Percentiles rank a stretch among this genome's conserved stretches.
These are phyloP conservation scores for Sitophilus oryzae DNA, from an alignment of 1,140 invertebrate species.

Conservation along the genomic window DNA sequence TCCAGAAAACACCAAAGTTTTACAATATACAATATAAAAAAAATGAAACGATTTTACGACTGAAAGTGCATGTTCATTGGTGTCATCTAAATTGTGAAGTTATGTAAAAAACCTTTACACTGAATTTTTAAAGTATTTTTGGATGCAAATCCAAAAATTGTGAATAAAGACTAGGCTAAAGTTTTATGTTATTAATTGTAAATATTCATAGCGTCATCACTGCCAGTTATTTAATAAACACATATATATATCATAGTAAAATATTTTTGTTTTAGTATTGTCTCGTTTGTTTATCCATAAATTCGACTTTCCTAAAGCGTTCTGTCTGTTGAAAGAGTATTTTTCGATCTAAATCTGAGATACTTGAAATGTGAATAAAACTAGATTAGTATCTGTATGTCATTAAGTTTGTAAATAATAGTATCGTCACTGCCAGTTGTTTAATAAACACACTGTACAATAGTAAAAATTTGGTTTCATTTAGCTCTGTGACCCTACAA, in stretches of 20 bases:
- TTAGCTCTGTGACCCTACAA: no score
- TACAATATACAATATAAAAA: neutral
- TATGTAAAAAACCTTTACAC: slow-evolving; percentile 2
- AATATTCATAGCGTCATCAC: slow-evolving; percentile 31
- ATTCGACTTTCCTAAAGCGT: no score
- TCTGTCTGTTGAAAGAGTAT: no score
- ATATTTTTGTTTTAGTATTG: no score
- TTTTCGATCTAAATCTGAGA: no score
- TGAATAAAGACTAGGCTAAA: slow-evolving; percentile 34
- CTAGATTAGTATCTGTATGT: slow-evolving; percentile 32
- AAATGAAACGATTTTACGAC: slow-evolving; percentile 3
- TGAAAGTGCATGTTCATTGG: slow-evolving; percentile 12
- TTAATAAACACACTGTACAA: slow-evolving; percentile 36
- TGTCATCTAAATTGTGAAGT: slow-evolving; percentile 12
- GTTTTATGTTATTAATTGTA: slow-evolving; percentile 24
- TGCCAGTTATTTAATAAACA: slow-evolving; percentile 40
- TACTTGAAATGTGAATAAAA: no score
- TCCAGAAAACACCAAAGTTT: neutral
- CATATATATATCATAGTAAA: slow-evolving; percentile 28
- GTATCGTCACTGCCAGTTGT: slow-evolving; percentile 37
- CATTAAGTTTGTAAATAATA: slow-evolving; percentile 29
- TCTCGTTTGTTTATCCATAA: no score
- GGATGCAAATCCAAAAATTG: slow-evolving; percentile 24
- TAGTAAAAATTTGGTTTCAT: no score
- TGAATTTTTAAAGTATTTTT: slow-evolving; percentile 17